phyloP scores from a whole-genome alignment of 2,888 invertebrate genomes.

The Leptothorax acervorum region DNA sequence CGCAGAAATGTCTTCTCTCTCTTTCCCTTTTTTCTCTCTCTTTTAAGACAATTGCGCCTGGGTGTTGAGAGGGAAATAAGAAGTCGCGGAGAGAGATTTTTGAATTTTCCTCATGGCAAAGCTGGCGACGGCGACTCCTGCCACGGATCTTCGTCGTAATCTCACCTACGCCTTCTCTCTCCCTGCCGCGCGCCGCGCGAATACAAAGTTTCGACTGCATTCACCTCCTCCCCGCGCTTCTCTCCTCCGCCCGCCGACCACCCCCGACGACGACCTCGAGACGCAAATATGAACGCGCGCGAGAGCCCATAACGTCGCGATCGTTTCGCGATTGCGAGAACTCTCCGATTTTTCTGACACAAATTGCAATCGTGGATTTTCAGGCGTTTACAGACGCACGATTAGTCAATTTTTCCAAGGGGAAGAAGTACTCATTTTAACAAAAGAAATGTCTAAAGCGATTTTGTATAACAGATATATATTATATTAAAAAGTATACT shows the following conservation, averaged over 20 bases:
- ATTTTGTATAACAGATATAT: not conserved
- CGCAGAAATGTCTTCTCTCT: not conserved
- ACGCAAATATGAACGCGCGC: slow-evolving; percentile 59
- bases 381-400: not conserved
- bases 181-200: not conserved
- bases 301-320: slow-evolving; percentile 32
- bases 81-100: slow-evolving; percentile 17
- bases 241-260: slow-evolving; percentile 32
- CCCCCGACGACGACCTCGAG: slow-evolving; percentile 43
- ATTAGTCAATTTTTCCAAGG: not conserved
- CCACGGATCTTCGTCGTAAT: slow-evolving; percentile 67
- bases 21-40: too few relatives aligned
- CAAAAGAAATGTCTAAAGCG: not conserved
- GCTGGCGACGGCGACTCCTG: slow-evolving; percentile 59
- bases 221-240: slow-evolving; percentile 36
- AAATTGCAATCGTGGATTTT: not conserved
- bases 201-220: slow-evolving; percentile 41
- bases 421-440: not conserved
- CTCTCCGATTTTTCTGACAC: slow-evolving; percentile 29
- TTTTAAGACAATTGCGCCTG: slow-evolving; percentile 11
- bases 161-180: slow-evolving; percentile 56
- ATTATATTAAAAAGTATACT: not conserved
- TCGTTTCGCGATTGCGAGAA: slow-evolving; percentile 42
- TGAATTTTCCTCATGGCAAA: slow-evolving; percentile 37
- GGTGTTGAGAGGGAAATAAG: slow-evolving; percentile 26